Base-by-base conservation (phyloP, 2,113 vertebrate species). In the Murina feae region DNA sequence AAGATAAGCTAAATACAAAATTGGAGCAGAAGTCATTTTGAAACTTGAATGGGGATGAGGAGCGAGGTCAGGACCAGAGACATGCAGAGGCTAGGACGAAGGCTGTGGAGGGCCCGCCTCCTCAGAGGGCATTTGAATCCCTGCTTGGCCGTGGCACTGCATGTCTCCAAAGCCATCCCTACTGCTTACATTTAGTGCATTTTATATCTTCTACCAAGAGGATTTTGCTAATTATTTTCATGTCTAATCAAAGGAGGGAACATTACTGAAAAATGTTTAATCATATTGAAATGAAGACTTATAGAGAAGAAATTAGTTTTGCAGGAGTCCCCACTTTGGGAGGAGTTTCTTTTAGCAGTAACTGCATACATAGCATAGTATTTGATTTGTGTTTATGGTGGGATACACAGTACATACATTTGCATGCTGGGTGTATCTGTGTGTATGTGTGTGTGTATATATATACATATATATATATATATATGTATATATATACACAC, bases 201-300 rank as follows among this genome's bases (percentile, higher is more conserved):
- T 35, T 63, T 28, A 10, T 21, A 23, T 44, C 20, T 79, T 72
- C 86, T 39, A 51, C 39, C 74, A 51, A 44, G 20, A 91, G 2
- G 35, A 86, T 49, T 55, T 75, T 11, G 10, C 23, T 93, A 74
- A 35, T 53, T 82, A 9, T 84, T 72, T 80, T 49, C 11, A 69
- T 63, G 10, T 65, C 25, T 82, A 37, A 21, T 75, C 66, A 68
- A 49, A 89, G 10, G 63, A 92, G 68, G 63, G 42, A 81, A 35
- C 47, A 6, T 51, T 68, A 68, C 55, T 35, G 14, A 44, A 81
- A n/a, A 20, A 44, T n/a, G 3, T 37, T 80, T 91, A 63, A n/a
- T 13, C 5, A 66, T 66, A 58, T 23, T 78, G 42, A 92, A 94
- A 68, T 92, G 71, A 90, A 90, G 37, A 53, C 66, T 32, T 53